Conservation (phyloP, 2,113 vertebrate genomes). For the Chelonoidis abingdonii region DNA sequence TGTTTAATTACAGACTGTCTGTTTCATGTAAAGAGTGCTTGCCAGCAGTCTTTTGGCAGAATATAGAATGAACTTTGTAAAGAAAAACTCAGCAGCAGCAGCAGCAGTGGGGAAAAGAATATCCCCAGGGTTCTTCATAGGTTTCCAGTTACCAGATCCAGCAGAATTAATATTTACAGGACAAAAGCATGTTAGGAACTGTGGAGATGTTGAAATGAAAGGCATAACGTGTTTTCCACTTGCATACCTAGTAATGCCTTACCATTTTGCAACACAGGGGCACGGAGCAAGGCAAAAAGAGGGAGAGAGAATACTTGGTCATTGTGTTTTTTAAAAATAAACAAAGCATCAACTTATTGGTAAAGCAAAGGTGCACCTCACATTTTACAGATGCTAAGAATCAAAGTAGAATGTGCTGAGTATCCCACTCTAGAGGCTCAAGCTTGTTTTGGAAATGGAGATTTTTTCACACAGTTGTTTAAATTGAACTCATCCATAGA, state of each 20-base stretch:
- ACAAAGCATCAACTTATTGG: neutral
- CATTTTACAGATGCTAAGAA: neutral
- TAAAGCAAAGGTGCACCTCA: neutral
- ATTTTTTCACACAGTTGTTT: neutral
- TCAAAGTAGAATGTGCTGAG: neutral
- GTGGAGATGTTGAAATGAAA: neutral
- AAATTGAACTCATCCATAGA: neutral
- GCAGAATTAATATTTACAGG: neutral
- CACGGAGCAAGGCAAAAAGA: neutral
- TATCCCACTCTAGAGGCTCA: neutral
- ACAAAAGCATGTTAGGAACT: neutral
- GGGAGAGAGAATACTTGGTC: neutral
- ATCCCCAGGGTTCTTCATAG: conserved; percentile 27
- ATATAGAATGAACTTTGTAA: conserved; percentile 51
- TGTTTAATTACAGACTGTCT: conserved; percentile 71
- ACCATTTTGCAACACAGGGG: neutral
- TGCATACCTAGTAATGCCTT: neutral
- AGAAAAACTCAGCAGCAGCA: conserved; percentile 46
- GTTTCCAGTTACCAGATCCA: conserved; percentile 10
- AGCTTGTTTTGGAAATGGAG: neutral
- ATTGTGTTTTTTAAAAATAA: neutral
- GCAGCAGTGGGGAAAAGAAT: conserved; percentile 27
- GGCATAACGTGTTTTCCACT: neutral
- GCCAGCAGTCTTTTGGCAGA: conserved; percentile 67
- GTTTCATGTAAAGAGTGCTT: conserved; percentile 66